These are phyloP conservation scores for Harpegnathos saltator DNA, from an alignment of 1,140 invertebrate species.

Conservation along the genomic window DNA sequence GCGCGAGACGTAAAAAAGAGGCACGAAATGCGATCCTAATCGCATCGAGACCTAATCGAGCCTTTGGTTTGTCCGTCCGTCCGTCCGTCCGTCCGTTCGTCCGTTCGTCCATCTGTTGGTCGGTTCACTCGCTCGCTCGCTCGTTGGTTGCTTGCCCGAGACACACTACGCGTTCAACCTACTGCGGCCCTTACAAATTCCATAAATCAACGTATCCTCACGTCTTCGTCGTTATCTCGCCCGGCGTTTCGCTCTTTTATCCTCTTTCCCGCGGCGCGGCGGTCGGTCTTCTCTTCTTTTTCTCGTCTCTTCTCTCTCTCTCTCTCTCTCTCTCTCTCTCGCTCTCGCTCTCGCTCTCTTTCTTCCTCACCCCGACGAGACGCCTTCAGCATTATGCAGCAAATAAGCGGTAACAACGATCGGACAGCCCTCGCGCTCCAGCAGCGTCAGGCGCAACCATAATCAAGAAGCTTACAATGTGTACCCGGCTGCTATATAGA, in stretches of 20 bases:
- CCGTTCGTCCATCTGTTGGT: no score
- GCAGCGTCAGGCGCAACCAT: conserved; percentile 32
- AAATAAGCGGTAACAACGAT: conserved; percentile 75
- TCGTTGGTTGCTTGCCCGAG: no score
- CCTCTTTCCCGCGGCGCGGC: neutral
- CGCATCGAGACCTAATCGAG: conserved; percentile 10
- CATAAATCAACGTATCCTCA: conserved; percentile 74
- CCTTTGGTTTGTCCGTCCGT: neutral
- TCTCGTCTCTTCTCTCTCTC: neutral
- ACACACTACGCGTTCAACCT: conserved; percentile 10
- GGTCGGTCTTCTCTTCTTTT: neutral
- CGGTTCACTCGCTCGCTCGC: no score
- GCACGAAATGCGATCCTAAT: neutral
- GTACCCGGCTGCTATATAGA: neutral
- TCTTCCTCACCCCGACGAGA: neutral
- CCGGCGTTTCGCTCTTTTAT: conserved; percentile 31
- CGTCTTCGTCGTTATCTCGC: conserved; percentile 62
- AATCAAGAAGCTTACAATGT: conserved; percentile 55
- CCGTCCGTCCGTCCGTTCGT: no score
- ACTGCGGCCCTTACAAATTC: conserved; percentile 61
- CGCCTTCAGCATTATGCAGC: conserved; percentile 68
- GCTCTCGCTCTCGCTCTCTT: neutral
- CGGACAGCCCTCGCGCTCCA: neutral
- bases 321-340: conserved; percentile 9
- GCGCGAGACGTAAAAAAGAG: neutral